Evolutionary conservation across 2,888 invertebrate genomes (phyloP).

Genomic region (Sceliomorpha sp.): DNA sequence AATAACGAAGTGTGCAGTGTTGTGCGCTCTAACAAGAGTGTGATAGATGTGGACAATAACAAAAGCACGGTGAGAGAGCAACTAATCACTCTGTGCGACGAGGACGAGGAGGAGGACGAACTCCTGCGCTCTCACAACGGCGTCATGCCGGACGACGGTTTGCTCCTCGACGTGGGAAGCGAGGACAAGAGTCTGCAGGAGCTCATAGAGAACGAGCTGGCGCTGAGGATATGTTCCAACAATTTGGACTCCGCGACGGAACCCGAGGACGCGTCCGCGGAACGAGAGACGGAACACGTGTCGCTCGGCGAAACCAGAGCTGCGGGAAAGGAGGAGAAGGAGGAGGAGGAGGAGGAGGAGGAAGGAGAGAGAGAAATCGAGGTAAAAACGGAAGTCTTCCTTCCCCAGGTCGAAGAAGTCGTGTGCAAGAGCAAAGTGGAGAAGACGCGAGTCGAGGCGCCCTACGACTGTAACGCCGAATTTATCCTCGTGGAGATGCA

Average conservation of each 20-base stretch:
- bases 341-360: slow-evolving; percentile 39
- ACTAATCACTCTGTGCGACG: slow-evolving; percentile 73
- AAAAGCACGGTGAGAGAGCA: slow-evolving; percentile 76
- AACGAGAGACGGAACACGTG: slow-evolving; percentile 14
- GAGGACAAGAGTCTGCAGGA: slow-evolving; percentile 78
- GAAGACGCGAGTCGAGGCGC: slow-evolving; percentile 48
- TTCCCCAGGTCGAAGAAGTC: no score
- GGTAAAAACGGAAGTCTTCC: slow-evolving; percentile 40
- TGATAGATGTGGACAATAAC: slow-evolving; percentile 71
- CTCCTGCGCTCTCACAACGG: slow-evolving; percentile 47
- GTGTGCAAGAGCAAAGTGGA: neutral
- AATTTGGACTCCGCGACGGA: slow-evolving; percentile 53
- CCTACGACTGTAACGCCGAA: slow-evolving; percentile 66
- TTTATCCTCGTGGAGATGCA: slow-evolving; percentile 72
- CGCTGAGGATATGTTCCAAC: slow-evolving; percentile 71
- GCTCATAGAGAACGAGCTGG: slow-evolving; percentile 76
- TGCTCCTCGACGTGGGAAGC: slow-evolving; percentile 61
- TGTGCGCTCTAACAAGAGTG: slow-evolving; percentile 79
- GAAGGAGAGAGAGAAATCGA: slow-evolving; percentile 38
- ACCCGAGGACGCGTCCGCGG: neutral
- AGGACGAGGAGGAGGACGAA: slow-evolving; percentile 74
- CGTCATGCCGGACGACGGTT: slow-evolving; percentile 13
- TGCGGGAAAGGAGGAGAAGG: no score
- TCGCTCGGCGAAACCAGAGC: neutral
- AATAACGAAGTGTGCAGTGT: slow-evolving; percentile 76